Percentiles rank a stretch among this genome's conserved stretches.
Conservation (phyloP, 2,888 invertebrate genomes). For the Drosophila colorata region DNA sequence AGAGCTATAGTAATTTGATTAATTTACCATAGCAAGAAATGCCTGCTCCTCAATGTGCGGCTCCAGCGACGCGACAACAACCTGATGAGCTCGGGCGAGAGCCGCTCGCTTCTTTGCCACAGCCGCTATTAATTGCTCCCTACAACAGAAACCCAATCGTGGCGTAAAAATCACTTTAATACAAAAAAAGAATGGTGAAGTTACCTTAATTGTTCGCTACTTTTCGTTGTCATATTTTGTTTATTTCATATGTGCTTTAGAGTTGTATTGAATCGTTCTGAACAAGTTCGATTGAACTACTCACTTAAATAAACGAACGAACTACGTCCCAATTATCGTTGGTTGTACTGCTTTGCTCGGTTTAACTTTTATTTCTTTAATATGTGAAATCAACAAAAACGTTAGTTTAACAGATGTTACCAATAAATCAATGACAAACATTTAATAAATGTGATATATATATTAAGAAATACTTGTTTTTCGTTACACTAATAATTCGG, state of each 20-base stretch:
- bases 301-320: too few relatives aligned
- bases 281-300: neutral
- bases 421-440: too few relatives aligned
- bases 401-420: too few relatives aligned
- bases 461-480: too few relatives aligned
- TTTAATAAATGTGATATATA: too few relatives aligned
- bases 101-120: constrained; percentile 90
- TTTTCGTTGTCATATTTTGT: constrained; percentile 54
- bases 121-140: constrained; percentile 88
- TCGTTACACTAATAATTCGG: too few relatives aligned
- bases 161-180: neutral
- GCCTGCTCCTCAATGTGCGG: constrained; percentile 86
- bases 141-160: constrained; percentile 60
- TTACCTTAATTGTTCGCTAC: constrained; percentile 52
- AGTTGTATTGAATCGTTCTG: too few relatives aligned
- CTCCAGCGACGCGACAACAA: constrained; percentile 91
- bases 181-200: neutral
- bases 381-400: too few relatives aligned
- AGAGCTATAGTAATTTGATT: neutral
- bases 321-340: too few relatives aligned
- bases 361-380: too few relatives aligned
- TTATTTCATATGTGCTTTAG: constrained; percentile 12
- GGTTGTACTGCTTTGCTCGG: too few relatives aligned
- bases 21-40: constrained; percentile 86
- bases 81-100: constrained; percentile 89